A percentile compares a stretch with the other conserved stretches of the same genome.
Conservation (phyloP, 2,113 vertebrate genomes). For the Alces alces region DNA sequence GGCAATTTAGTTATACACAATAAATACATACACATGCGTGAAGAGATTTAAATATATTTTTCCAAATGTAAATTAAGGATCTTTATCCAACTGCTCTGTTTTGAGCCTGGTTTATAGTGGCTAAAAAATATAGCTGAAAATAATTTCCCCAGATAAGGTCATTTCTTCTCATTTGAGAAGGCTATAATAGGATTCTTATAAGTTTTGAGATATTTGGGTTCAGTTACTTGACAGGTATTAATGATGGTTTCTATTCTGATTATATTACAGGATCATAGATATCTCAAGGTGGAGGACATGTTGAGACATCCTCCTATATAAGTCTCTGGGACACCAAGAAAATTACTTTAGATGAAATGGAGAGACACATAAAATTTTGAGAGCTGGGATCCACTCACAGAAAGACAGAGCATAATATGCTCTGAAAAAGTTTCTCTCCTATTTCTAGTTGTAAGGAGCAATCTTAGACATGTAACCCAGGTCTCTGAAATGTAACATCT, state of each 20-base stretch:
- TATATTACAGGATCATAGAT: conserved; percentile 17
- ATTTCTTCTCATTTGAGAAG: conserved; percentile 42
- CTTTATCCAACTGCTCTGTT: conserved; percentile 7
- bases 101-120: conserved; percentile 3
- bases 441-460: neutral
- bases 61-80: conserved; percentile 56
- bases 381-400: neutral
- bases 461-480: neutral
- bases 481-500: neutral
- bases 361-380: neutral
- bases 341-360: neutral
- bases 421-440: neutral
- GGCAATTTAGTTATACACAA: conserved; percentile 45
- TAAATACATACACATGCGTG: conserved; percentile 32
- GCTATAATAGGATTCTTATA: conserved; percentile 11
- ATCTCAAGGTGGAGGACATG: conserved; percentile 7
- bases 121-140: conserved; percentile 39
- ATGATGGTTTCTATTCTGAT: conserved; percentile 47
- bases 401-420: neutral
- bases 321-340: neutral
- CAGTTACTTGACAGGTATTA: conserved; percentile 40
- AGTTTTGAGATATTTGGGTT: conserved; percentile 21
- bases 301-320: neutral
- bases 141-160: conserved; percentile 29
- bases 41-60: conserved; percentile 55